These are phyloP conservation scores for Thaumetopoea pityocampa DNA, from an alignment of 1,140 invertebrate species.

Conservation along the genomic window DNA sequence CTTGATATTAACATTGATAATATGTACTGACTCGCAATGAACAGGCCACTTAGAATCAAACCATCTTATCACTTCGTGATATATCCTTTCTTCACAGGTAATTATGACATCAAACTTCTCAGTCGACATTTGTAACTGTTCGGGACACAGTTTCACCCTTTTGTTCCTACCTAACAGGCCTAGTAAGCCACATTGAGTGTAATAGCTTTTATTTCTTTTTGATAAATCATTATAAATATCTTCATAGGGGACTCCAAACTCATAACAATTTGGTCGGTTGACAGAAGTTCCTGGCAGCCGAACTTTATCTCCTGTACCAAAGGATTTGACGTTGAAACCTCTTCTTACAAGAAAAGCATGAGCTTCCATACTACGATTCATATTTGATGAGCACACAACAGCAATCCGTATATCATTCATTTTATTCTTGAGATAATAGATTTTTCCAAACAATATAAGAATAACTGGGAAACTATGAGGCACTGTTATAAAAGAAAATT, in stretches of 20 bases:
- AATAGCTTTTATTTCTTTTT: conserved; percentile 91
- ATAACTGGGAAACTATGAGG: too few species aligned
- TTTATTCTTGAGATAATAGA: too few species aligned
- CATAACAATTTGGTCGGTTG: conserved; percentile 98
- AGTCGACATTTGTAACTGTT: conserved; percentile 94
- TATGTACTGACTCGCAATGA: conserved; percentile 91
- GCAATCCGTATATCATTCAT: conserved; percentile 91
- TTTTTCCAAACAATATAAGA: too few species aligned
- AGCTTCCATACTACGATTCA: conserved; percentile 99
- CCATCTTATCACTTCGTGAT: conserved; percentile 92
- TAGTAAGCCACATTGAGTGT: conserved; percentile 98
- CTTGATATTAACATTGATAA: conserved; percentile 99
- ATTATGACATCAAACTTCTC: conserved; percentile 98
- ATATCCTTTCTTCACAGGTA: conserved; percentile 98
- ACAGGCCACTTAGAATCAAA: conserved; percentile 83
- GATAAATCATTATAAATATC: conserved; percentile 97
- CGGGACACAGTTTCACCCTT: conserved; percentile 94
- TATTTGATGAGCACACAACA: conserved; percentile 99
- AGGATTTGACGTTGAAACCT: conserved; percentile 96
- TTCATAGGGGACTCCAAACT: conserved; percentile 97
- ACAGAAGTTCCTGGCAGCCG: conserved; percentile 96
- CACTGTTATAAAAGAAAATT: too few species aligned
- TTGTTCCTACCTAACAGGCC: conserved; percentile 99
- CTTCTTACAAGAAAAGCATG: conserved; percentile 98
- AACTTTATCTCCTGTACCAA: conserved; percentile 97